Conservation (phyloP, 92 coral and sea anemone genomes). For the Meandrina meandrites region DNA sequence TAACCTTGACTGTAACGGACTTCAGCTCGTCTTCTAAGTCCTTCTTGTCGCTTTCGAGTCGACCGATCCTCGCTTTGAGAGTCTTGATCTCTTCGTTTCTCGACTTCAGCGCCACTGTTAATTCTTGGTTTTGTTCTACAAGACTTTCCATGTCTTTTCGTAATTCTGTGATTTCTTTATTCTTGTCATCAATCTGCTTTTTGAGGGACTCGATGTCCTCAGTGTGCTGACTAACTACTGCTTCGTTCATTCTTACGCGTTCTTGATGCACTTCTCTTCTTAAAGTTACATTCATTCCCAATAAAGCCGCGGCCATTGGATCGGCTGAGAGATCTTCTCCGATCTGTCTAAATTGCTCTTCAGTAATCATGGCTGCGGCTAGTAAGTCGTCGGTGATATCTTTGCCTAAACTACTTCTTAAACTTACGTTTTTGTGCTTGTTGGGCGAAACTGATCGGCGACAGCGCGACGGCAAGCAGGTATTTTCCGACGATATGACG, state of each 20-base stretch:
- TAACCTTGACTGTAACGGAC: constrained; percentile 31
- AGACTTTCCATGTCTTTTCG: constrained; percentile 20
- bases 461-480: neutral
- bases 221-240: constrained; percentile 18
- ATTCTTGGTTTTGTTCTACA: constrained; percentile 48
- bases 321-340: constrained; percentile 1
- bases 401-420: neutral
- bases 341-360: constrained; percentile 17
- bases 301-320: constrained; percentile 9
- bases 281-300: constrained; percentile 3
- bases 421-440: neutral
- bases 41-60: constrained; percentile 53
- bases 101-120: constrained; percentile 21
- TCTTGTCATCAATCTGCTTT: constrained; percentile 37
- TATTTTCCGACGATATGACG: neutral
- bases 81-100: constrained; percentile 51
- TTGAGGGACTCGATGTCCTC: constrained; percentile 54
- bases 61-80: constrained; percentile 39
- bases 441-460: neutral
- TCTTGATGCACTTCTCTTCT: constrained; percentile 28
- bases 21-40: constrained; percentile 49
- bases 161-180: constrained; percentile 40
- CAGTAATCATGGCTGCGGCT: neutral
- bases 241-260: constrained; percentile 27
- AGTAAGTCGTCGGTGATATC: neutral